These are phyloP conservation scores for Podilymbus podiceps DNA, from an alignment of 2,113 vertebrate genomes.

Conservation along the genomic window DNA sequence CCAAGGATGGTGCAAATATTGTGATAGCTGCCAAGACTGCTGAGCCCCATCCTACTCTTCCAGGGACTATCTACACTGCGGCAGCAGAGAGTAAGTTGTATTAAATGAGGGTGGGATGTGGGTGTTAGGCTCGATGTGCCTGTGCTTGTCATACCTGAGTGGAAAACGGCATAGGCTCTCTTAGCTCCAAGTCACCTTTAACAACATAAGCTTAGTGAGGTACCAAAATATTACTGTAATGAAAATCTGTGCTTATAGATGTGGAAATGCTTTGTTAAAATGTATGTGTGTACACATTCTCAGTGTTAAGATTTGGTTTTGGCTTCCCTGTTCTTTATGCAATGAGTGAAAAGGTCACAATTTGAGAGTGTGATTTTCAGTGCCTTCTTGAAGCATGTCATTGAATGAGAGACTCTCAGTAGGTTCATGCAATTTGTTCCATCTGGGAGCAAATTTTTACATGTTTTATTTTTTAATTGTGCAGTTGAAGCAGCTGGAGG, in stretches of 20 bases:
- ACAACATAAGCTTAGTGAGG: background rate
- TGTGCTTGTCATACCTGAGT: background rate
- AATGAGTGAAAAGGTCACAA: rapidly evolving
- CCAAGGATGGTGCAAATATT: slow-evolving; percentile 92
- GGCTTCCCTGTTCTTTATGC: background rate
- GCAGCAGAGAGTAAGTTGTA: slow-evolving; percentile 87
- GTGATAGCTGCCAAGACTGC: slow-evolving; percentile 94
- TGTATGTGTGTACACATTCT: background rate
- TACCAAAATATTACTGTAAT: background rate
- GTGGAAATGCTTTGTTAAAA: background rate
- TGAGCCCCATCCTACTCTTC: slow-evolving; percentile 86
- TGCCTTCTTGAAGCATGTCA: background rate
- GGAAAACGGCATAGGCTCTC: background rate
- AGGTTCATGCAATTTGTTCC: background rate
- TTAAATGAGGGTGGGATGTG: background rate
- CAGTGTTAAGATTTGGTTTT: background rate
- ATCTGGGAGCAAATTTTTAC: background rate
- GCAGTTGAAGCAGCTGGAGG: slow-evolving; percentile 91
- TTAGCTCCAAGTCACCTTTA: background rate
- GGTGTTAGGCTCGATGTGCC: background rate
- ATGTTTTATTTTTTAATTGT: background rate
- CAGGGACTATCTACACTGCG: slow-evolving; percentile 92
- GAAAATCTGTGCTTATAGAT: background rate
- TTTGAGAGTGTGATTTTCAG: background rate
- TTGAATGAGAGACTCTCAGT: background rate